These are phyloP conservation scores for Dicrurus megarhynchus DNA, from an alignment of 2,113 vertebrate species.

Conservation along the genomic window DNA sequence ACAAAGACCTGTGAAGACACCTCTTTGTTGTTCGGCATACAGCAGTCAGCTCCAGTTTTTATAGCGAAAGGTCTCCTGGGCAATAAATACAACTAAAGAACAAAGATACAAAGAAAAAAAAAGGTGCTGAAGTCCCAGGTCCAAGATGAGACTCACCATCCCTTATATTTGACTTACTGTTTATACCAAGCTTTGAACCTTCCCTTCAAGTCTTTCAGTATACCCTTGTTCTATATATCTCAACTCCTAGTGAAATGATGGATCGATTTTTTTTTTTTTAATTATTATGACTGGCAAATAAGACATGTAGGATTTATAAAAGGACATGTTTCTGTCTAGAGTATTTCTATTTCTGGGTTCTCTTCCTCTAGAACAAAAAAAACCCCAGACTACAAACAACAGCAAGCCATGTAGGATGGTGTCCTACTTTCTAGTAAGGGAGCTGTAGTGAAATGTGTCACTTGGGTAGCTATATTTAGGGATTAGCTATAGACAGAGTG, in stretches of 20 bases:
- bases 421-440: not conserved
- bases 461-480: conserved; percentile 4
- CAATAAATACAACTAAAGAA: not conserved
- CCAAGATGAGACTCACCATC: not conserved
- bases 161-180: not conserved
- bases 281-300: not conserved
- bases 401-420: not conserved
- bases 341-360: not conserved
- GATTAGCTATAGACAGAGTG: not conserved
- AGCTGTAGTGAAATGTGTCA: not conserved
- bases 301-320: not conserved
- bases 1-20: not conserved
- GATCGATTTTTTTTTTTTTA: not conserved
- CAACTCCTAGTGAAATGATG: not conserved
- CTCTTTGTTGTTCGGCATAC: not conserved
- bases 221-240: not conserved
- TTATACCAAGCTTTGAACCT: not conserved
- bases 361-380: not conserved
- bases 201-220: not conserved
- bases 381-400: not conserved
- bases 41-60: not conserved
- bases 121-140: not conserved
- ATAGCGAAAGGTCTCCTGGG: not conserved
- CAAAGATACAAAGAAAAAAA: not conserved
- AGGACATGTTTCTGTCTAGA: not conserved